These are phyloP conservation scores for Iguana delicatissima DNA, from an alignment of 2,797 vertebrate species.

Conservation along the genomic window DNA sequence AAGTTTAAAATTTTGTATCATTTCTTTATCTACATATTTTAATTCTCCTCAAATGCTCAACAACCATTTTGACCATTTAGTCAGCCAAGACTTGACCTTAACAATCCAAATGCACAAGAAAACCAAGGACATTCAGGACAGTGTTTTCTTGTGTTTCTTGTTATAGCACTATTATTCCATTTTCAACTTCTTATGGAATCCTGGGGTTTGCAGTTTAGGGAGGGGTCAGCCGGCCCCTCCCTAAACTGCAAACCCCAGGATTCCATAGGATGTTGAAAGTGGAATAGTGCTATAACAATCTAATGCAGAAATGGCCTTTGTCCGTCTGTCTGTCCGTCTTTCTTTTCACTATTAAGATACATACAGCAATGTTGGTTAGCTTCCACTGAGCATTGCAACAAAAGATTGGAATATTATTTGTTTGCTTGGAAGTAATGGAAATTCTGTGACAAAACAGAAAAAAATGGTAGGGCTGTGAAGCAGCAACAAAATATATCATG, in stretches of 20 bases:
- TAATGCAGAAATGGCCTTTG: too few species aligned
- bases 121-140: background rate
- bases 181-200: too few species aligned
- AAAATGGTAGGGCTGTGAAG: background rate
- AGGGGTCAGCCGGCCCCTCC: too few species aligned
- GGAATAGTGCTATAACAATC: too few species aligned
- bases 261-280: too few species aligned
- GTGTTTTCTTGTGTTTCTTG: background rate
- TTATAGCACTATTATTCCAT: too few species aligned
- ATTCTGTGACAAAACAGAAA: background rate
- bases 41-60: background rate
- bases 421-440: slow-evolving; percentile 4
- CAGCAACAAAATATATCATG: background rate
- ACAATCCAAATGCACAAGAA: background rate
- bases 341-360: background rate
- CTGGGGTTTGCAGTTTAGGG: too few species aligned
- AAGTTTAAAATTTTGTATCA: background rate
- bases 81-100: background rate
- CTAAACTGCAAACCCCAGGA: too few species aligned
- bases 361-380: background rate
- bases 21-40: background rate
- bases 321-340: too few species aligned
- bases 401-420: background rate
- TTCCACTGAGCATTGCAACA: background rate
- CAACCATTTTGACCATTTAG: background rate